Evolutionary conservation across 2,113 vertebrate genomes (phyloP).

Genomic region (Hippocampus zosterae): DNA sequence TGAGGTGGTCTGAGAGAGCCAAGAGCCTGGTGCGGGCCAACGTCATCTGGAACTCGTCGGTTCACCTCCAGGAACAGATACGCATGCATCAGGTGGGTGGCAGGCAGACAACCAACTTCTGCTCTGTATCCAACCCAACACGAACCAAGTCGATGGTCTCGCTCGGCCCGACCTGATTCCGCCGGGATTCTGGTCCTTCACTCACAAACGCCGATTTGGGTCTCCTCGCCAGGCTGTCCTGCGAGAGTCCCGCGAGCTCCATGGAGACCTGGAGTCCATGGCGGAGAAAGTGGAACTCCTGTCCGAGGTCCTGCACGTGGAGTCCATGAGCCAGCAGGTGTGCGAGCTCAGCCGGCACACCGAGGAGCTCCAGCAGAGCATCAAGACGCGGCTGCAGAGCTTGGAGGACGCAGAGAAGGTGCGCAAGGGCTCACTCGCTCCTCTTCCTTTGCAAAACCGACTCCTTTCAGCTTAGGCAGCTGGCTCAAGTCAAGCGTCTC

Average conservation of each 20-base stretch:
- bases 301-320: slow-evolving; percentile 80
- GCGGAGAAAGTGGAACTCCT: slow-evolving; percentile 80
- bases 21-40: slow-evolving; percentile 79
- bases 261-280: slow-evolving; percentile 86
- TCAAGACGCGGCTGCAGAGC: slow-evolving; percentile 78
- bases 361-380: slow-evolving; percentile 81
- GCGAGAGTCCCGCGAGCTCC: slow-evolving; percentile 87
- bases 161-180: too few relatives aligned
- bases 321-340: slow-evolving; percentile 84
- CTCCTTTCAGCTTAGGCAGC: too few relatives aligned
- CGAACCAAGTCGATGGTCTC: too few relatives aligned
- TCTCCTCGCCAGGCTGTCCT: slow-evolving; percentile 76
- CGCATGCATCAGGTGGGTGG: slow-evolving; percentile 83
- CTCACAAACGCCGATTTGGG: neutral
- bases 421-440: neutral
- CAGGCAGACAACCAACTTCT: neutral
- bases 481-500: too few relatives aligned
- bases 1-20: slow-evolving; percentile 89
- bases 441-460: neutral
- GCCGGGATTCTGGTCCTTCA: neutral
- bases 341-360: slow-evolving; percentile 82
- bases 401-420: slow-evolving; percentile 92
- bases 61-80: slow-evolving; percentile 86
- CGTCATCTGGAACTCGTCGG: slow-evolving; percentile 85
- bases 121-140: neutral